phyloP scores from a whole-genome alignment of 1,140 invertebrate genomes.

The Drosophila sp. region DNA sequence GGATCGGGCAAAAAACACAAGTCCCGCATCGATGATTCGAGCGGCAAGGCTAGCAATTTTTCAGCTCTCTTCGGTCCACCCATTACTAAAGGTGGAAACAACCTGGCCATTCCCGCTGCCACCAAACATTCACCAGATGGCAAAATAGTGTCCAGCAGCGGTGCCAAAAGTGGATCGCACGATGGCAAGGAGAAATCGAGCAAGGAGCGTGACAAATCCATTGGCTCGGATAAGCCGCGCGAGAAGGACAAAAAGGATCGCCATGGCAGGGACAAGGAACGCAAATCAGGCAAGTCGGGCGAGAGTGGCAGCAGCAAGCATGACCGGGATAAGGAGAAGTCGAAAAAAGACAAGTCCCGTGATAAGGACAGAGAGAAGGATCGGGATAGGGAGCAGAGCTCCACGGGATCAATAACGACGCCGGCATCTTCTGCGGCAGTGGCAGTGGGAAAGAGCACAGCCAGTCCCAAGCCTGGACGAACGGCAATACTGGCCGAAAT shows the following conservation, averaged over 20 bases:
- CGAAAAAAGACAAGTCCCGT: slow-evolving; percentile 86
- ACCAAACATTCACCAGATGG: slow-evolving; percentile 83
- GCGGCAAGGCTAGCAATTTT: slow-evolving; percentile 87
- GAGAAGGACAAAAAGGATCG: slow-evolving; percentile 87
- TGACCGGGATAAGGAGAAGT: slow-evolving; percentile 87
- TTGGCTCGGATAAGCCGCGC: slow-evolving; percentile 59
- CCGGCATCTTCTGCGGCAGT: slow-evolving; percentile 12
- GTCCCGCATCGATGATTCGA: slow-evolving; percentile 85
- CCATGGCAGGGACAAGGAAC: slow-evolving; percentile 85
- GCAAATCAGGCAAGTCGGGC: slow-evolving; percentile 68
- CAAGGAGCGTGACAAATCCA: slow-evolving; percentile 76
- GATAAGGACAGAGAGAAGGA: slow-evolving; percentile 85
- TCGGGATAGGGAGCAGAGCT: slow-evolving; percentile 85
- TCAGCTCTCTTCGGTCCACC: slow-evolving; percentile 91
- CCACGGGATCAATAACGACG: slow-evolving; percentile 44
- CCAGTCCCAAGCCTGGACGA: slow-evolving; percentile 84
- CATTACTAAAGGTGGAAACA: slow-evolving; percentile 85
- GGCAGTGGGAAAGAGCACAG: slow-evolving; percentile 84
- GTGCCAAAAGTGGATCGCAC: slow-evolving; percentile 33
- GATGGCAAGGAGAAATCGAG: slow-evolving; percentile 67
- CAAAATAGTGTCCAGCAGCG: slow-evolving; percentile 63
- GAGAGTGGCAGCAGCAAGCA: slow-evolving; percentile 85
- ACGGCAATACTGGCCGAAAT: slow-evolving; percentile 39
- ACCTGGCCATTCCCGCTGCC: slow-evolving; percentile 12
- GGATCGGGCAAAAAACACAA: slow-evolving; percentile 87